These are phyloP conservation scores for Timema cristinae DNA, from an alignment of 2,888 invertebrate genomes.

Conservation along the genomic window DNA sequence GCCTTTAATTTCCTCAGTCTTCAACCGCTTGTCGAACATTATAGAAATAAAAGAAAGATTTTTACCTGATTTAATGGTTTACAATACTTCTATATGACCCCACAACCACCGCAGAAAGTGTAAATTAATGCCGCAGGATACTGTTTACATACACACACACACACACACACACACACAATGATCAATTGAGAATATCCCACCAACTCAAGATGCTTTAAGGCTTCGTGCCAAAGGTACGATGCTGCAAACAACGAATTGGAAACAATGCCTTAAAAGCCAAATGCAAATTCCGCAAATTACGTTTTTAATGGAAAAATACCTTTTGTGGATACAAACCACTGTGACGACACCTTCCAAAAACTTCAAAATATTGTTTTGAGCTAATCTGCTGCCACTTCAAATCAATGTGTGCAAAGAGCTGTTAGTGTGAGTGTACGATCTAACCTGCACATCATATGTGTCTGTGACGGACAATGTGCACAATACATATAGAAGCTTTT, in stretches of 20 bases:
- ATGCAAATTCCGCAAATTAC: constrained; percentile 1
- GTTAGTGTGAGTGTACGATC: constrained; percentile 8
- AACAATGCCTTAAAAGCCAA: background rate
- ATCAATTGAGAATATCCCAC: no score
- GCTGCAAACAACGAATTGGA: no score
- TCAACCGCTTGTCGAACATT: background rate
- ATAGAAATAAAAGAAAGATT: constrained; percentile 1
- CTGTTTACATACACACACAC: no score
- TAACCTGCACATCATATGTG: constrained; percentile 9
- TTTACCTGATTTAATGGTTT: constrained; percentile 2
- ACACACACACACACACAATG: no score
- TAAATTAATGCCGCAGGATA: no score
- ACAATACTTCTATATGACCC: constrained; percentile 2
- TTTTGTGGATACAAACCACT: constrained; percentile 1
- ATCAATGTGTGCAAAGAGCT: constrained; percentile 9
- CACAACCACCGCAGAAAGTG: background rate
- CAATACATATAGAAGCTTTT: constrained; percentile 1
- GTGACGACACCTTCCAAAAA: background rate
- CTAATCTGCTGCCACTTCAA: constrained; percentile 9
- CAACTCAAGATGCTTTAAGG: no score
- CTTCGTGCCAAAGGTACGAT: no score
- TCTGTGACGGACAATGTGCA: constrained; percentile 10
- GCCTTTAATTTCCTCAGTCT: constrained; percentile 5
- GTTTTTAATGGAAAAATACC: background rate
- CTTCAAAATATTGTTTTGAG: background rate